Evolutionary conservation across 2,113 vertebrate genomes (phyloP), one percentile per base, ranked within the genome.

Genomic region (Salvelinus namaycush): DNA sequence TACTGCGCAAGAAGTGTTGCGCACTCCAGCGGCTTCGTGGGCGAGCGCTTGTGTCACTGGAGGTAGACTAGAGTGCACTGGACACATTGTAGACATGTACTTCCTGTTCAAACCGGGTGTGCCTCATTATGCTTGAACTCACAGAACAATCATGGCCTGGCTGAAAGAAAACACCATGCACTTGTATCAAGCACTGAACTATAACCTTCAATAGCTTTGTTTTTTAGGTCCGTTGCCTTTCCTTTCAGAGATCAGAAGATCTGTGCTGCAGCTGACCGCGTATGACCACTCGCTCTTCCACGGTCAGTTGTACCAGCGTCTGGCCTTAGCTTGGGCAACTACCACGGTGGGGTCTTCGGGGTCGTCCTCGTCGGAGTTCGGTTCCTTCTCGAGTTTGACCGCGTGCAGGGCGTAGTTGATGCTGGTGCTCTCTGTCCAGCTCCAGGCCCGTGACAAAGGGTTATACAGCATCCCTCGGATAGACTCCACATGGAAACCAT

Each of bases 331-430:
- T 54, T 54, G 51, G 51, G 51, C 51, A 3, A 54, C 51, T 76
- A 0, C 26, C 3, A 3, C 80, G 83, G 48, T 1, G 48, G 29
- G 87, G 64, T 68, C 29, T 1, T 22, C 75, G 11, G 79, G 4
- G 0, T 88, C 89, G 0, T 76, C 26, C 1, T 24, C 5, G 14
- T 83, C 81, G 0, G 87, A 5, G 26, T 68, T 67, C 0, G 77
- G 83, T 14, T 51, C 64, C 0, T 80, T 79, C 24, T 20, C 86
- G 4, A 66, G 67, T 80, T 94, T 99, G 77, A 98, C 78, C 0
- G 97, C 97, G 0, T 98, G 96, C 65, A 97, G 74, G 0, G 96
- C 96, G 7, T 99, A 99, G 91, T 98, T 99, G 72, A 99, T 79
- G 70, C 92, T 92, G 0, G 90, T 96, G 85, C 86, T 96, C 84